Evolutionary conservation across 2,113 vertebrate species (phyloP).

Genomic region (Pleuronectes platessa): DNA sequence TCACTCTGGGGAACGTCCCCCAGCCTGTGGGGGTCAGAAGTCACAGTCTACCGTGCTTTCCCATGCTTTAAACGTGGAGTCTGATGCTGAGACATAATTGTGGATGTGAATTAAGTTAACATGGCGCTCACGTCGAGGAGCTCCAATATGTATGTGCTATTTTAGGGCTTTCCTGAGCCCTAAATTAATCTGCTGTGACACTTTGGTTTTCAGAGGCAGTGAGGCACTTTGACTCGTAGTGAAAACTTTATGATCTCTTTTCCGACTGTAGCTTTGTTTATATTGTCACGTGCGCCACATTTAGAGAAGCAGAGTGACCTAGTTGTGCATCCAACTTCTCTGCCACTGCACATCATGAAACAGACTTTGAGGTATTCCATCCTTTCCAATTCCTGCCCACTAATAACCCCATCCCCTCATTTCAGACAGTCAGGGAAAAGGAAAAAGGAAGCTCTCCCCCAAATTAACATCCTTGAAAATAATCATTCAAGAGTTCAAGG

Average conservation of each 20-base stretch:
- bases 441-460: not conserved
- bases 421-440: not conserved
- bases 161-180: not conserved
- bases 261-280: slow-evolving; percentile 9
- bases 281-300: slow-evolving; percentile 9
- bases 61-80: slow-evolving; percentile 34
- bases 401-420: slow-evolving; percentile 3
- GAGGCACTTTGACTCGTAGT: not conserved
- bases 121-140: not conserved
- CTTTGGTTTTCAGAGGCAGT: not conserved
- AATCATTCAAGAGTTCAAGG: slow-evolving; percentile 11
- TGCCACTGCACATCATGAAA: slow-evolving; percentile 3
- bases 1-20: slow-evolving; percentile 20
- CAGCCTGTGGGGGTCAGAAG: slow-evolving; percentile 27
- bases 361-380: slow-evolving; percentile 4
- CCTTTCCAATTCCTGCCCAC: slow-evolving; percentile 2
- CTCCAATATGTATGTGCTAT: not conserved
- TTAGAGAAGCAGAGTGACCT: not conserved
- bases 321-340: slow-evolving; percentile 9
- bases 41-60: slow-evolving; percentile 6
- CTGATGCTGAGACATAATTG: not conserved
- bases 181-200: slow-evolving; percentile 3
- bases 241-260: not conserved
- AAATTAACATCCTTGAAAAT: not conserved
- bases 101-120: not conserved